Evolutionary conservation across 2,888 invertebrate genomes (phyloP).

Genomic region (Tinea trinotella): DNA sequence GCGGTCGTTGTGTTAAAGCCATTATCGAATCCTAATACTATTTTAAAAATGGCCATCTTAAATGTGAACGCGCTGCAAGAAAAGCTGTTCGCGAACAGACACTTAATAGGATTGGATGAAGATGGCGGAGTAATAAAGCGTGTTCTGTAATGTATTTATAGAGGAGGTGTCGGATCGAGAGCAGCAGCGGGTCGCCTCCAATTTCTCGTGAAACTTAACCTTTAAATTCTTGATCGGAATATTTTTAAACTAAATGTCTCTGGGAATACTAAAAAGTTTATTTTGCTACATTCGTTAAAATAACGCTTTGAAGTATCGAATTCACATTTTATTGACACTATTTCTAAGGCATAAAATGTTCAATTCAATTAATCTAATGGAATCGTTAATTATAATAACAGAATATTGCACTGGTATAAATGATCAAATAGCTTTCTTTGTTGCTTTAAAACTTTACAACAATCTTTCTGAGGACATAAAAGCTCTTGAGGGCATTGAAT

Average conservation of each 20-base stretch:
- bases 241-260: slow-evolving; percentile 13
- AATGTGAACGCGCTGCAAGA: slow-evolving; percentile 48
- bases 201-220: slow-evolving; percentile 46
- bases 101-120: slow-evolving; percentile 68
- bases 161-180: slow-evolving; percentile 47
- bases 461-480: too few species aligned
- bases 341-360: too few species aligned
- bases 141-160: slow-evolving; percentile 68
- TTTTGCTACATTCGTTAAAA: not conserved
- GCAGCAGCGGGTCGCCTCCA: slow-evolving; percentile 45
- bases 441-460: too few species aligned
- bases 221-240: slow-evolving; percentile 29
- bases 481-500: too few species aligned
- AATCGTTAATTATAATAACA: slow-evolving; percentile 44
- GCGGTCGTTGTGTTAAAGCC: slow-evolving; percentile 48
- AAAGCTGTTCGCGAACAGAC: slow-evolving; percentile 54
- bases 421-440: too few species aligned
- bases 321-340: not conserved
- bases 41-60: slow-evolving; percentile 62
- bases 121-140: slow-evolving; percentile 68
- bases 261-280: not conserved
- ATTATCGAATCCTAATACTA: slow-evolving; percentile 65
- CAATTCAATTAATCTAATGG: slow-evolving; percentile 44
- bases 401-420: slow-evolving; percentile 42
- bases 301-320: not conserved